Evolutionary conservation across 1,140 invertebrate genomes (phyloP).

Genomic region (Cheumatopsyche charites): DNA sequence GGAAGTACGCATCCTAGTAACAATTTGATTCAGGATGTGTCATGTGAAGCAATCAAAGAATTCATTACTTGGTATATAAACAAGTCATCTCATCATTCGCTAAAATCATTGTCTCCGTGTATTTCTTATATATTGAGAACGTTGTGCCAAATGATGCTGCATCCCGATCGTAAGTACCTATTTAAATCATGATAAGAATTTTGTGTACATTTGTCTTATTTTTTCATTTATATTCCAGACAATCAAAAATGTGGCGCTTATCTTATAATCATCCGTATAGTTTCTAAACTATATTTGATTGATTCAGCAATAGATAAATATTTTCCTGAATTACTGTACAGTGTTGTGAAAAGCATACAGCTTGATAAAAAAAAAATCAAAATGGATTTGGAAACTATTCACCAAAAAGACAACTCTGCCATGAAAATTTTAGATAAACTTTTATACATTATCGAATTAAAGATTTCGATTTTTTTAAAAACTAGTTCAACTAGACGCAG

Average conservation of each 20-base stretch:
- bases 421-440: slow-evolving; percentile 35
- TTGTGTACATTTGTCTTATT: not conserved
- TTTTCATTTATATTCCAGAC: slow-evolving; percentile 36
- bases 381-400: not conserved
- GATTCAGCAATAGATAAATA: slow-evolving; percentile 43
- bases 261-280: slow-evolving; percentile 35
- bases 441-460: slow-evolving; percentile 37
- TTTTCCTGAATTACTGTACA: slow-evolving; percentile 40
- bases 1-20: slow-evolving; percentile 32
- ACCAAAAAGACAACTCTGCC: slow-evolving; percentile 11
- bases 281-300: slow-evolving; percentile 29
- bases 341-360: slow-evolving; percentile 40
- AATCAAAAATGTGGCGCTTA: slow-evolving; percentile 37
- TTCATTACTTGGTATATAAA: slow-evolving; percentile 34
- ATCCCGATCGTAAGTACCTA: slow-evolving; percentile 41
- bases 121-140: slow-evolving; percentile 35
- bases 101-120: slow-evolving; percentile 18
- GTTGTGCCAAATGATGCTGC: slow-evolving; percentile 42
- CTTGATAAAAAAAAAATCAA: not conserved
- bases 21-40: slow-evolving; percentile 34
- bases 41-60: slow-evolving; percentile 37
- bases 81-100: slow-evolving; percentile 21
- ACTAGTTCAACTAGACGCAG: slow-evolving; percentile 12
- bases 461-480: slow-evolving; percentile 35
- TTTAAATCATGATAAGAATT: slow-evolving; percentile 11